Base-by-base conservation (phyloP, 2,888 invertebrate genomes). In the Apotomis betuletana region DNA sequence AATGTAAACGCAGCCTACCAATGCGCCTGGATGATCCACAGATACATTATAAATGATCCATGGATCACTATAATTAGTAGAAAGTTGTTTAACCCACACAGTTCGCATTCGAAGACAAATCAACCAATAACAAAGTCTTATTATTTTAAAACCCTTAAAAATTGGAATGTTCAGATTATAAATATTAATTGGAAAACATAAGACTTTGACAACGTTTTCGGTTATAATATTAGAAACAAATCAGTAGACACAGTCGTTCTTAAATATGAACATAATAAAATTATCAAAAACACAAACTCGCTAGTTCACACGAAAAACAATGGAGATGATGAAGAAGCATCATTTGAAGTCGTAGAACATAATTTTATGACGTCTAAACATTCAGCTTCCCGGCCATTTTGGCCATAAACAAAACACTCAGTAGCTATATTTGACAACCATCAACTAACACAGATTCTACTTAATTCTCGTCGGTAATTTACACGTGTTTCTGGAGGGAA, bases 381-480 rank as follows among this genome's bases (percentile, higher is more conserved):
- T 67, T 57, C 13, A 27, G 41, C 57, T 55, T 61, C 61, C 38
- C 13, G 60, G 51, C 52, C 15, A 51, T 63, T 52, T 13, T 46
- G 54, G 44, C 13, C 12, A 69, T 63, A 73, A 74, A 73, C 52
- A 71, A 88, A 89, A 86, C 85, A 86, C 84, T 82, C 82, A 81
- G 81, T 84, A 85, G 81, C 83, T 81, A 81, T 84, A 85, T 79
- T 86, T 70, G 87, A 87, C 83, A 87, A 87, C 84, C 85, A 85
- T 84, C 78, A 85, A 83, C 85, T 87, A 88, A 90, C 87, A 86
- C 83, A 81, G 83, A 85, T 82, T 83, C 84, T 85, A 85, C 83
- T 79, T 84, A 77, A 83, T 83, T 79, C 74, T 75, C 62, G 58
- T 62, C 41, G 15, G 44, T 63, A 72, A 67, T 68, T 62, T 63